Evolutionary conservation across 2,888 invertebrate species (phyloP), one percentile per base, ranked within the genome.

Genomic region (Ommatoiulus sabulosus): DNA sequence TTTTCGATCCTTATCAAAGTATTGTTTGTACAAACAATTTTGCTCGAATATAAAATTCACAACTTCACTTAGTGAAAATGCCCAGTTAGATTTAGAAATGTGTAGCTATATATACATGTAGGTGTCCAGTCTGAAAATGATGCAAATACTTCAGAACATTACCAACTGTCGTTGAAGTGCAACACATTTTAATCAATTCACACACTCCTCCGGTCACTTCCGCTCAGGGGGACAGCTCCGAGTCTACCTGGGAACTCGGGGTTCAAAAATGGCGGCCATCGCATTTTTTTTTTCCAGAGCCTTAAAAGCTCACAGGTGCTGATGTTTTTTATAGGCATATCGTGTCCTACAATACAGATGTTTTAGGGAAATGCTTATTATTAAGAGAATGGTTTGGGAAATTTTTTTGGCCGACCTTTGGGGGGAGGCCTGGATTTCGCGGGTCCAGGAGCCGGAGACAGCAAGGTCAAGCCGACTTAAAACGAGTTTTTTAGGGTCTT

Each of bases 361-460:
- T 63, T 63, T 63, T 63, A 63, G 63, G 63, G 63, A 63, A 63
- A 63, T 63, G 63, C 63, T 63, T 63, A 63, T 63, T 63, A 63
- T 63, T 63, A 63, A 63, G 20, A 63, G 63, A 63, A 63, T 63
- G 20, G n/a, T 63, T 63, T 63, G n/a, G 20, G 6, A 63, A 63
- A 48, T 10, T 10, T 63, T 63, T 63, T 63, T 63, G n/a, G 20
- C 63, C 63, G 63, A 63, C 63, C 63, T 63, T 63, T 15, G 20
- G 20, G 63, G 20, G 63, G 15, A 15, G 63, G 63, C 3, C 20
- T 12, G n/a, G 63, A 20, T 63, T 20, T 63, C 6, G n/a, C 17
- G 63, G 63, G 63, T 63, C 63, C 63, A 63, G 63, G 63, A 63
- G 63, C 63, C 63, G 63, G 63, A 63, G 63, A 63, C 63, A 63